phyloP scores from a whole-genome alignment of 2,888 invertebrate genomes.

The Tyria jacobaeae region DNA sequence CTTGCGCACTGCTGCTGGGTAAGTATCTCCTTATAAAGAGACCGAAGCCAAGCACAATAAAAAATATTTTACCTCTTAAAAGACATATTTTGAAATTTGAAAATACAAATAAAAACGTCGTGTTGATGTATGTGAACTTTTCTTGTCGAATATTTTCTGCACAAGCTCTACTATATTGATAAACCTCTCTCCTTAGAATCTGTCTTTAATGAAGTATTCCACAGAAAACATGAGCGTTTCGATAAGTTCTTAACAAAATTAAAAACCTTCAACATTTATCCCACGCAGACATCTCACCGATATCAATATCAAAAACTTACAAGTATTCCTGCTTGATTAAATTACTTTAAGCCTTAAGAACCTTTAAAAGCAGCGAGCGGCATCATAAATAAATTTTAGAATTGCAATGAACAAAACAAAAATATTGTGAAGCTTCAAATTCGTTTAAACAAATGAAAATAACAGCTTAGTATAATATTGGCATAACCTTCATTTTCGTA shows the following conservation, averaged over 20 bases:
- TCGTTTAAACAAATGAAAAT: constrained; percentile 4
- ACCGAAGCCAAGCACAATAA: no score
- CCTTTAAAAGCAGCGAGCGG: neutral
- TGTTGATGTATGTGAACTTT: no score
- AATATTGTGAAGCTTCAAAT: neutral
- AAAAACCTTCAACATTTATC: constrained; percentile 22
- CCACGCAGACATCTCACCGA: constrained; percentile 27
- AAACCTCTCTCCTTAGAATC: constrained; percentile 11
- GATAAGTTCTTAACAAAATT: constrained; percentile 24
- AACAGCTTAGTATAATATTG: constrained; percentile 4
- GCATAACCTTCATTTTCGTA: constrained; percentile 24
- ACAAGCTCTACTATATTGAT: neutral
- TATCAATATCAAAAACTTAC: constrained; percentile 15
- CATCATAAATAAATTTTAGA: neutral
- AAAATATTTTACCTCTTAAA: no score
- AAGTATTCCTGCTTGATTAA: constrained; percentile 15
- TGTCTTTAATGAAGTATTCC: constrained; percentile 22
- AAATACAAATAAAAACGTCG: no score
- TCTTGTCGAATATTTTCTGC: neutral
- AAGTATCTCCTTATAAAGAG: no score
- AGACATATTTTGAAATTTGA: no score
- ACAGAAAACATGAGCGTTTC: constrained; percentile 19
- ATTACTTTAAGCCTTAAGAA: neutral
- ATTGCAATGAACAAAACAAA: neutral
- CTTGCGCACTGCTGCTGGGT: no score